phyloP scores from a whole-genome alignment of 2,797 vertebrate species.

The Propithecus deckenii region DNA sequence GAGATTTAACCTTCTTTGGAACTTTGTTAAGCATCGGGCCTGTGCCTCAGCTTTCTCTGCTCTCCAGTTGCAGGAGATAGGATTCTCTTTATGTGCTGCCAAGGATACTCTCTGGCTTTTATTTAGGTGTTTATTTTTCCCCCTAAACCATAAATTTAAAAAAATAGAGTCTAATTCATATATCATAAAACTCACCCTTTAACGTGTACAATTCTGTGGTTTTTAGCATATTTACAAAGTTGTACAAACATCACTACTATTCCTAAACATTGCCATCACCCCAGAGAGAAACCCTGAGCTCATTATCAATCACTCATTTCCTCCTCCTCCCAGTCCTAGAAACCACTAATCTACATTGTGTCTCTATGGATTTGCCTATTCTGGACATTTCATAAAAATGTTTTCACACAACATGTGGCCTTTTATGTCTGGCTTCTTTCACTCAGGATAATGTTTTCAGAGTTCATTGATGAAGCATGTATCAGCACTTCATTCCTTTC shows the following conservation, averaged over 20 bases:
- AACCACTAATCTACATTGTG: neutral
- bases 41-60: neutral
- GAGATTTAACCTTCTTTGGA: neutral
- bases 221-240: neutral
- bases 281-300: neutral
- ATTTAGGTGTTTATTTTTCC: neutral
- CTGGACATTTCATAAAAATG: neutral
- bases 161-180: neutral
- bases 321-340: neutral
- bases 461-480: neutral
- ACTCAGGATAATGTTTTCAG: neutral
- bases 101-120: neutral
- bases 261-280: neutral
- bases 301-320: neutral
- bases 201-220: neutral
- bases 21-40: neutral
- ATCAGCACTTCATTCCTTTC: neutral
- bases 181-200: neutral
- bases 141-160: neutral
- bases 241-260: neutral
- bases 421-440: neutral
- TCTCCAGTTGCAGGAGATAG: neutral
- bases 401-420: neutral
- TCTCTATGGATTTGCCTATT: neutral
- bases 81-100: neutral